Evolutionary conservation across 2,113 vertebrate species (phyloP), one percentile per base, ranked within the genome.

Genomic region (Misgurnus anguillicaudatus): DNA sequence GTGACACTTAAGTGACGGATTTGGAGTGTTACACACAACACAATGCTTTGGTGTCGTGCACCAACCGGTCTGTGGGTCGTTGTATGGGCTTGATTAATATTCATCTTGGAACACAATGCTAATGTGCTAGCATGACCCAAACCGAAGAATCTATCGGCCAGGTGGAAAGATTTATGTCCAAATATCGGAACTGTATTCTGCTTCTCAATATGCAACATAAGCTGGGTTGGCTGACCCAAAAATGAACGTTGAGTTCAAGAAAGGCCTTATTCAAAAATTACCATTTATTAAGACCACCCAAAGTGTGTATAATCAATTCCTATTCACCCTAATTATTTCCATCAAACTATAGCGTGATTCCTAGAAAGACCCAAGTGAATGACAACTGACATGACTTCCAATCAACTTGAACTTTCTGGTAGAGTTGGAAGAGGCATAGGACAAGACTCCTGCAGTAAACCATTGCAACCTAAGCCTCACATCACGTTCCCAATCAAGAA

Each of bases 391-490:
- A 75, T 55, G 21, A 80, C 61, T 61, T 4, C 24, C 45, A 64
- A 80, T 74, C 78, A 80, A 41, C 57, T 62, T 57, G 39, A 75
- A 47, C 21, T 60, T 55, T 48, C 48, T n/a, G 9, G 41, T 21
- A 64, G 48, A 55, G 19, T 48, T 76, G 73, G 47, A 64, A 38
- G 47, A 64, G 17, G 55, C 55, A 57, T n/a, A 57, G 31, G 62
- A 57, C 66, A 75, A 48, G 51, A 47, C 13, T 45, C 39, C 9
- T 55, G 57, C 47, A 70, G 60, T 14, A 51, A 36, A 41, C 60
- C 86, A 84, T 69, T 38, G 9, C 61, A 75, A 81, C 78, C 17
- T 55, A 70, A 55, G 65, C 68, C 75, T 78, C 78, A 75, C 55
- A 76, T 66, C 53, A 3, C n/a, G 77, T 53, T 38, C 38, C 68